A percentile compares a stretch with the other conserved stretches of the same genome.
These are phyloP conservation scores for Orthosia incerta DNA, from an alignment of 2,888 invertebrate species.

Conservation along the genomic window DNA sequence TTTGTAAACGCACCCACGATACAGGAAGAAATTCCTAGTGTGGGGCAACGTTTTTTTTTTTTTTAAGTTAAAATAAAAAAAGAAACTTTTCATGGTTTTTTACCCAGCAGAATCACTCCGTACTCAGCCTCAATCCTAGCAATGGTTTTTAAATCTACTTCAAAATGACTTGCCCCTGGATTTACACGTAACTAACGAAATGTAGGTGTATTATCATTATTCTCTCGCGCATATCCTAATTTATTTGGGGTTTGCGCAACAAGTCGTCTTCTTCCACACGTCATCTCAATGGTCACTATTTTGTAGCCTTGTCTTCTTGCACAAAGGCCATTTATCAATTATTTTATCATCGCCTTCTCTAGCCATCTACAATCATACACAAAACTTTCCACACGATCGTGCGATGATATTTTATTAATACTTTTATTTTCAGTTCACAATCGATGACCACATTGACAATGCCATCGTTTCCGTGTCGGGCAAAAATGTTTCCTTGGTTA, in stretches of 20 bases:
- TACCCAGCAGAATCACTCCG: background rate
- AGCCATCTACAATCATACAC: background rate
- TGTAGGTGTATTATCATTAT: background rate
- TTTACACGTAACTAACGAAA: background rate
- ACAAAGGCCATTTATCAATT: background rate
- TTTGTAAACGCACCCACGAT: too few species aligned
- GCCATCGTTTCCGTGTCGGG: constrained; percentile 60
- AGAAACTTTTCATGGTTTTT: background rate
- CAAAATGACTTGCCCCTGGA: too few species aligned
- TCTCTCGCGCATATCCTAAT: background rate
- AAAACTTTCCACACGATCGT: background rate
- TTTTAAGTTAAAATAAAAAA: too few species aligned
- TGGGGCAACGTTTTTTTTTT: too few species aligned
- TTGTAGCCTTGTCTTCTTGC: background rate
- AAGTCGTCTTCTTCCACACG: background rate
- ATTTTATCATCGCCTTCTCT: background rate
- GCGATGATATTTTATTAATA: background rate
- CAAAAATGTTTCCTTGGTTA: constrained; percentile 17
- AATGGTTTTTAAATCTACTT: background rate
- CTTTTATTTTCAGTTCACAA: constrained; percentile 45
- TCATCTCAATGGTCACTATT: background rate
- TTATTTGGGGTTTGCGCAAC: background rate
- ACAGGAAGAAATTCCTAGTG: too few species aligned
- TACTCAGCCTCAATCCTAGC: background rate
- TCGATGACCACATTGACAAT: constrained; percentile 62